phyloP scores from a whole-genome alignment of 2,113 vertebrate species.

The Orcinus orca region DNA sequence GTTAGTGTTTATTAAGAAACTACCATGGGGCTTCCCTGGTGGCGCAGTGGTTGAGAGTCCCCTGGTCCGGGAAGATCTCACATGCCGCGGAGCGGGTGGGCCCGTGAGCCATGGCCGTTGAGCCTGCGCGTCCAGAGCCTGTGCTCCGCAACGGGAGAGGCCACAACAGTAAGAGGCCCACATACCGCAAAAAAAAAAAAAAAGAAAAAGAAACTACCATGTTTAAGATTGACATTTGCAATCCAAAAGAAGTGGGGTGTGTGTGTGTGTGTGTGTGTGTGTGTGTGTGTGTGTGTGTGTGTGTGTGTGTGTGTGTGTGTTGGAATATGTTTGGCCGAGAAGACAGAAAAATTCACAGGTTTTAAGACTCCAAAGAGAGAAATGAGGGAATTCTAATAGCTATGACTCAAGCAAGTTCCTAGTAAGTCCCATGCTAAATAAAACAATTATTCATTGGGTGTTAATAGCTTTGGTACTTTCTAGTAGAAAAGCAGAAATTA shows the following conservation, averaged over 20 bases:
- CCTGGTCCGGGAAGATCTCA: too few species aligned
- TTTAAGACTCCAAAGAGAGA: background rate
- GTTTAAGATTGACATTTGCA: background rate
- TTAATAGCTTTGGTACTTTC: background rate
- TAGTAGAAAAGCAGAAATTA: background rate
- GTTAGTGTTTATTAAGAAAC: background rate
- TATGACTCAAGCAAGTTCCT: background rate
- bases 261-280: too few species aligned
- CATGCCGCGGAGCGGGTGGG: too few species aligned
- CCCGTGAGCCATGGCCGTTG: too few species aligned
- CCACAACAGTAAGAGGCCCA: too few species aligned
- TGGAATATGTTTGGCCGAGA: background rate
- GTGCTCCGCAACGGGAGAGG: too few species aligned
- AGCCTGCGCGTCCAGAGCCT: too few species aligned
- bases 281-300: too few species aligned
- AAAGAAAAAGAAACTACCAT: background rate
- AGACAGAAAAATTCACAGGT: background rate
- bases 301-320: too few species aligned
- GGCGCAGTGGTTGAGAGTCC: too few species aligned
- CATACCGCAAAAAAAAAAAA: too few species aligned
- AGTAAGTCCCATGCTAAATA: background rate
- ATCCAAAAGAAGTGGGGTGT: background rate
- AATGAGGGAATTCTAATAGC: background rate
- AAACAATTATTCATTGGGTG: background rate
- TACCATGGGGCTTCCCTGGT: background rate